Base-by-base conservation (phyloP, 2,888 invertebrate genomes). In the Andrena praecox region DNA sequence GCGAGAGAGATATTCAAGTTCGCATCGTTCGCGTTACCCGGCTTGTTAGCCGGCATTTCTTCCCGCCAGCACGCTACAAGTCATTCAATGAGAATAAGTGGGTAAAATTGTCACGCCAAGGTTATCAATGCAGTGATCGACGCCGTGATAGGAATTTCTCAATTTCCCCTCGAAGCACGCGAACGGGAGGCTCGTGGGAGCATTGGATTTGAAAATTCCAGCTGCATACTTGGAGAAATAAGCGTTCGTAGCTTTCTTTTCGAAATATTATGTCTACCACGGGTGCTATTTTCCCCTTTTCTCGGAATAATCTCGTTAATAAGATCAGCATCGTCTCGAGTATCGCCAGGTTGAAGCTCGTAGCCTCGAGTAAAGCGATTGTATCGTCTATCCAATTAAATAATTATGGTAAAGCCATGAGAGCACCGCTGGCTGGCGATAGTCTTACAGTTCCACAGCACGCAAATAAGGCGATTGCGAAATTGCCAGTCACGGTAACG, bases 331-430 rank as follows among this genome's bases (percentile, higher is more conserved):
- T 67, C 8, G 56, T 27, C 67, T 54, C 33, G 29, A 27, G 52
- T 67, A 29, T 67, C 67, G 31, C 6, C 20, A 31, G 29, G 27
- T n/a, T 54, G 67, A 33, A 31, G 50, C 31, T 33, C 29, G n/a
- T 52, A 20, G 29, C 35, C 67, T 33, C 12, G 20, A 33, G 52
- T 52, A 33, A 67, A 52, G 20, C 67, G 67, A 67, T 67, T 67
- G 67, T 67, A 67, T 67, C 67, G 52, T 27, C 31, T 54, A 54
- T 67, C 67, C 67, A 67, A 67, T 67, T 67, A 67, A 67, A 67
- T 67, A 67, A 67, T 67, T 67, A 67, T 67, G 60, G 67, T 67
- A 29, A 67, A 67, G 52, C 52, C 67, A 54, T 8, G 31, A 27
- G 67, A 67, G 31, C n/a, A 52, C 35, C 31, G 50, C 52, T 52